Evolutionary conservation across 2,797 vertebrate genomes (phyloP).

Genomic region (Peromyscus eremicus): DNA sequence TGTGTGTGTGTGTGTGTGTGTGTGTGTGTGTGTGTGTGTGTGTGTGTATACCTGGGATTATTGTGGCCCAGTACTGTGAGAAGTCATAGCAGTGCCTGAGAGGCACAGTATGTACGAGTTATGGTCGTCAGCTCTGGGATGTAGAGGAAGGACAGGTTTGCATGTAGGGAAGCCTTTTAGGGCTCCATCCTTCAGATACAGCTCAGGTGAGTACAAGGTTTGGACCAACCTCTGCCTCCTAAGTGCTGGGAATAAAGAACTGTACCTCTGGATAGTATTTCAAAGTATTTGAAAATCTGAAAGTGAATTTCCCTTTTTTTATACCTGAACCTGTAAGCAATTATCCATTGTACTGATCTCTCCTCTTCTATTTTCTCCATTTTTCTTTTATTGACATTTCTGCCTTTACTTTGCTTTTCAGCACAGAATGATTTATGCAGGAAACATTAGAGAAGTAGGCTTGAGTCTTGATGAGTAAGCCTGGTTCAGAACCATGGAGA

Average conservation of each 20-base stretch:
- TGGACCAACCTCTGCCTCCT: background rate
- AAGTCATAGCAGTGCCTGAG: too few species aligned
- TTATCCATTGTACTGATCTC: slow-evolving; percentile 6
- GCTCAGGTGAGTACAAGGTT: too few species aligned
- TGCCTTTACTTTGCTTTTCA: background rate
- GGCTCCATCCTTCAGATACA: too few species aligned
- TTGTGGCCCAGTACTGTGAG: too few species aligned
- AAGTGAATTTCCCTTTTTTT: background rate
- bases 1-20: too few species aligned
- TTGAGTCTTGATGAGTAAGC: background rate
- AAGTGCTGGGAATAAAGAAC: background rate
- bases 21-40: too few species aligned
- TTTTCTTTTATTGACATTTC: background rate
- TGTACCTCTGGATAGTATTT: background rate
- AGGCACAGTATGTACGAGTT: too few species aligned
- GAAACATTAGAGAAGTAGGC: background rate
- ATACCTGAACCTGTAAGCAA: background rate
- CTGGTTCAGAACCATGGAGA: slow-evolving; percentile 78
- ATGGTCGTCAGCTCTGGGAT: too few species aligned
- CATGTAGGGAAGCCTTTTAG: too few species aligned
- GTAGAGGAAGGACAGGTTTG: too few species aligned
- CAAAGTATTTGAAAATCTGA: slow-evolving; percentile 42
- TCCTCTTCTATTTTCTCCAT: background rate
- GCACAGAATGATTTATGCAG: background rate
- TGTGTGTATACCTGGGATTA: too few species aligned